Evolutionary conservation across 2,888 invertebrate genomes (phyloP).

Genomic region (Crepidodera aurea): DNA sequence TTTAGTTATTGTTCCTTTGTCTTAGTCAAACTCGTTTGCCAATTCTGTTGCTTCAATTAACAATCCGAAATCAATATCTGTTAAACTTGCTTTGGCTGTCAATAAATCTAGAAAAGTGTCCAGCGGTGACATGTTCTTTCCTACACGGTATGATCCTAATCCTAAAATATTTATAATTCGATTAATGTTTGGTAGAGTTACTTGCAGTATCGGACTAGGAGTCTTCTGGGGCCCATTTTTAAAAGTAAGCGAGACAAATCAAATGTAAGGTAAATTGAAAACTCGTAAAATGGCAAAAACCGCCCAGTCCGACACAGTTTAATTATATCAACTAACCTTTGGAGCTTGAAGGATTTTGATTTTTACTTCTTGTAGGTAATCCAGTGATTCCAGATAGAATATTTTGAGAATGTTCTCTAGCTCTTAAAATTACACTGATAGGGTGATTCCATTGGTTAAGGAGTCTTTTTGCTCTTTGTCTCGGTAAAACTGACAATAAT

Average conservation of each 20-base stretch:
- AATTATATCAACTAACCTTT: slow-evolving; percentile 15
- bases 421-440: slow-evolving; percentile 78
- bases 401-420: slow-evolving; percentile 82
- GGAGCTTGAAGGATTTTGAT: slow-evolving; percentile 46
- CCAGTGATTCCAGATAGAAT: slow-evolving; percentile 77
- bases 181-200: not conserved
- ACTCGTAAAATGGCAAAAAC: no score
- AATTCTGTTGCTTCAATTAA: slow-evolving; percentile 83
- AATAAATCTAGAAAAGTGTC: slow-evolving; percentile 86
- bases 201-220: no score
- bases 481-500: slow-evolving; percentile 76
- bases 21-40: slow-evolving; percentile 56
- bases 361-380: slow-evolving; percentile 53
- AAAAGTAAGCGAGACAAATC: no score
- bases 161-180: slow-evolving; percentile 62
- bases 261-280: no score
- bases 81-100: slow-evolving; percentile 86
- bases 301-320: no score
- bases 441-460: slow-evolving; percentile 82
- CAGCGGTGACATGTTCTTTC: slow-evolving; percentile 77
- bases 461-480: slow-evolving; percentile 79
- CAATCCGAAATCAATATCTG: slow-evolving; percentile 85
- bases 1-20: no score
- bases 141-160: slow-evolving; percentile 75
- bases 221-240: no score